phyloP scores from a whole-genome alignment of 2,113 vertebrate species.

The Periophthalmodon schlosseri region DNA sequence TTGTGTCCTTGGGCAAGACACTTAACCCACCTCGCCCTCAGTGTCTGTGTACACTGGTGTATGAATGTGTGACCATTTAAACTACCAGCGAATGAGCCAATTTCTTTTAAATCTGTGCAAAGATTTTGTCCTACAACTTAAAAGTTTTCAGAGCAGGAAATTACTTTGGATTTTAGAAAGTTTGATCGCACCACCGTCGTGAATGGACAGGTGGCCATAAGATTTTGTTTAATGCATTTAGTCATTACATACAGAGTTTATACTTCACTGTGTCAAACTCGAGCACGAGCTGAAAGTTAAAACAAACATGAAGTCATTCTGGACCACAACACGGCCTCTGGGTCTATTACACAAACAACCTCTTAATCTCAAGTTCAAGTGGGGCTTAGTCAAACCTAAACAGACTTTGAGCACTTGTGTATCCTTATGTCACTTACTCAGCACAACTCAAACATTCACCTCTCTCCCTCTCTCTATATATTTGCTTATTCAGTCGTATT shows the following conservation, averaged over 20 bases:
- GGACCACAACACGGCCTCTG: background rate
- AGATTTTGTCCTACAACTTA: too few species aligned
- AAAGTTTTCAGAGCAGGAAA: too few species aligned
- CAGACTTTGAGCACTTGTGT: constrained; percentile 7
- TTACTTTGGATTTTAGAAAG: background rate
- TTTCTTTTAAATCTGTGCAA: too few species aligned
- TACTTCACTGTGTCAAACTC: background rate
- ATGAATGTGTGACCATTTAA: too few species aligned
- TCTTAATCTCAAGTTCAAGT: background rate
- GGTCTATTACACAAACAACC: background rate
- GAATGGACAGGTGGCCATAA: background rate
- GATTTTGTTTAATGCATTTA: background rate
- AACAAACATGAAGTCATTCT: background rate
- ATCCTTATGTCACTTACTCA: constrained; percentile 1
- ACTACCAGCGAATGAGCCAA: too few species aligned
- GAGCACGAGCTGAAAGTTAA: background rate
- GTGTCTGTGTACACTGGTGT: too few species aligned
- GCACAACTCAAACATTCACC: background rate
- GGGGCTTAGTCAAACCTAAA: constrained; percentile 8
- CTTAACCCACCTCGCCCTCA: too few species aligned
- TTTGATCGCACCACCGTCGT: background rate
- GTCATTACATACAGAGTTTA: background rate
- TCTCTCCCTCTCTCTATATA: background rate
- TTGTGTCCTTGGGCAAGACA: too few species aligned
- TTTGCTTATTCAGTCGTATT: constrained; percentile 64